Evolutionary conservation across 2,113 vertebrate genomes (phyloP).

Genomic region (Aphyosemion australe): DNA sequence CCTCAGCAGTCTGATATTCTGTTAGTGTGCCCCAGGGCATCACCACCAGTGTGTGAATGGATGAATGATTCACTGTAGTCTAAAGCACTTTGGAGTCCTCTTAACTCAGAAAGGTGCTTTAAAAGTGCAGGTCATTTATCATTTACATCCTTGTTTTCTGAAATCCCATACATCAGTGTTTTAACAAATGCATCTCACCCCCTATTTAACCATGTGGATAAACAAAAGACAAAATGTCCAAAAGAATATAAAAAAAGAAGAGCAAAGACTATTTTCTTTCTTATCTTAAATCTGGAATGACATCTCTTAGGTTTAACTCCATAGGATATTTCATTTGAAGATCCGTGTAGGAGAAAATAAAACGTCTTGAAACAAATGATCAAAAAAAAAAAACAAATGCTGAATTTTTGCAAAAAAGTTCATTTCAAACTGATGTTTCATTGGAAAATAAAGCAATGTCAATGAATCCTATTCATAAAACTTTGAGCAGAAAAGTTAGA

Average conservation of each 20-base stretch:
- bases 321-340: constrained; percentile 24
- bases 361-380: background rate
- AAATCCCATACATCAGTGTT: too few relatives aligned
- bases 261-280: too few relatives aligned
- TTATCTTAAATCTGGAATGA: background rate
- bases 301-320: background rate
- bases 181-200: too few relatives aligned
- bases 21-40: too few relatives aligned
- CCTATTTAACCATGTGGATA: too few relatives aligned
- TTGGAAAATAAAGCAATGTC: background rate
- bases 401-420: constrained; percentile 3
- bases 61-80: too few relatives aligned
- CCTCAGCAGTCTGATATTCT: too few relatives aligned
- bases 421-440: constrained; percentile 8
- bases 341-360: constrained; percentile 1
- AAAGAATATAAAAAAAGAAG: background rate
- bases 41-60: too few relatives aligned
- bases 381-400: background rate
- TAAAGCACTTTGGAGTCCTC: too few relatives aligned
- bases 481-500: constrained; percentile 28
- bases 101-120: too few relatives aligned
- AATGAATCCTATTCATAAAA: constrained; percentile 30
- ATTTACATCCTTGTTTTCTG: too few relatives aligned
- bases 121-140: too few relatives aligned
- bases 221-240: background rate